Base-by-base conservation (phyloP, 92 coral and sea anemone species). In the Umimayanthus chanpuru region DNA sequence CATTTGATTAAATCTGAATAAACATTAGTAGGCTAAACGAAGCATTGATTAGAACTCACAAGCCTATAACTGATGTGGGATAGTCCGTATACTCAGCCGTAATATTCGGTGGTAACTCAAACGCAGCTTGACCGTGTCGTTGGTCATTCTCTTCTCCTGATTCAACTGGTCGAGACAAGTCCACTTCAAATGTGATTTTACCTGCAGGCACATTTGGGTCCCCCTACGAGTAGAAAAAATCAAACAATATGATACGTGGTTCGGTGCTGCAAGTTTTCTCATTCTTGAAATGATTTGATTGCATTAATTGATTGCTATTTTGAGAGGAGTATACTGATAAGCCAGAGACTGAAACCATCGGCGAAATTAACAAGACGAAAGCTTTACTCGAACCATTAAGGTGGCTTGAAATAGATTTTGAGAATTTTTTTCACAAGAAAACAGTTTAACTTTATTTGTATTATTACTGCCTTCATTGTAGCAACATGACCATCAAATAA, bases 171-270 rank as follows among this genome's bases (percentile, higher is more conserved):
- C 86, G 79, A 11, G 77, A 78, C 55, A 95, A 89, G 82, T 94
- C 94, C 26, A 94, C 93, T 14, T 95, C 92, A 82, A 95, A 92
- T 50, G 98, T 94, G 55, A 89, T 68, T 71, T 95, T 67, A 12
- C 94, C 96, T 26, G 92, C 93, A 79, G 98, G 98, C 9, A 95
- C 92, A 85, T 95, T 95, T 56, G 98, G 96, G 55, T 95, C 98
- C 53, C 98, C 98, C 98, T 95, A 70, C 21, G 30, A 68, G 26
- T 8, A 74, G 78, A 16, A 74, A 29, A 32, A 74, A 36, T 49
- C 29, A 49, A 36, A 47, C 18, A 74, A 15, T 74, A 30, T 74
- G 79, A 38, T 28, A 14, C 8, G 25, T 0, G n/a, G 68, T 4
- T 61, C 68, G 26, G 6, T 53, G 58, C 12, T 9, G 58, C 58